Conservation (phyloP, 2,797 vertebrate species). For the Furcifer pardalis region DNA sequence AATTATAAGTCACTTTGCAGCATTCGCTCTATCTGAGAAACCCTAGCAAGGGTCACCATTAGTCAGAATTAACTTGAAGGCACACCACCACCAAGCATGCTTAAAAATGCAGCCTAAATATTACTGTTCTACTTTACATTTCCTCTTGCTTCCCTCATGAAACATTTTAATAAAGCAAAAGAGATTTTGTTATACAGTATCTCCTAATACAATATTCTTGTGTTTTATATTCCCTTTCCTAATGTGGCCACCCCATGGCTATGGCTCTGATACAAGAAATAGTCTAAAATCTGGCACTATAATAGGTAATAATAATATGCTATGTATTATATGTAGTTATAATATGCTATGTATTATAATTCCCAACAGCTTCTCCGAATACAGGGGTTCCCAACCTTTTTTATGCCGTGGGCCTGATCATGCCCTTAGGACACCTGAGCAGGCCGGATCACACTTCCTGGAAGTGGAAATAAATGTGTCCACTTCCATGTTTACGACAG, state of each 20-base stretch:
- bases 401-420: too few species aligned
- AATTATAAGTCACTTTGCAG: too few species aligned
- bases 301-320: conserved; percentile 41
- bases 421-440: too few species aligned
- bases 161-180: background rate
- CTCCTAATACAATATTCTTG: background rate
- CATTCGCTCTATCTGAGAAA: too few species aligned
- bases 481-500: too few species aligned
- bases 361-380: conserved; percentile 37
- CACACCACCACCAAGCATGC: background rate
- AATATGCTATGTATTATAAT: conserved; percentile 38
- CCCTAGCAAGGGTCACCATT: too few species aligned
- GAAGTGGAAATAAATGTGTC: too few species aligned
- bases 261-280: too few species aligned
- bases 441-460: too few species aligned
- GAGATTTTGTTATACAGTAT: background rate
- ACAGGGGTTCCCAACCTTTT: too few species aligned
- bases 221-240: background rate
- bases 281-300: conserved; percentile 5
- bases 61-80: too few species aligned
- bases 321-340: conserved; percentile 35
- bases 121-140: background rate
- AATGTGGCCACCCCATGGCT: too few species aligned
- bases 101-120: background rate
- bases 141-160: conserved; percentile 2